Evolutionary conservation across 1,140 invertebrate species (phyloP).

Genomic region (Drosophila kurseongensis): DNA sequence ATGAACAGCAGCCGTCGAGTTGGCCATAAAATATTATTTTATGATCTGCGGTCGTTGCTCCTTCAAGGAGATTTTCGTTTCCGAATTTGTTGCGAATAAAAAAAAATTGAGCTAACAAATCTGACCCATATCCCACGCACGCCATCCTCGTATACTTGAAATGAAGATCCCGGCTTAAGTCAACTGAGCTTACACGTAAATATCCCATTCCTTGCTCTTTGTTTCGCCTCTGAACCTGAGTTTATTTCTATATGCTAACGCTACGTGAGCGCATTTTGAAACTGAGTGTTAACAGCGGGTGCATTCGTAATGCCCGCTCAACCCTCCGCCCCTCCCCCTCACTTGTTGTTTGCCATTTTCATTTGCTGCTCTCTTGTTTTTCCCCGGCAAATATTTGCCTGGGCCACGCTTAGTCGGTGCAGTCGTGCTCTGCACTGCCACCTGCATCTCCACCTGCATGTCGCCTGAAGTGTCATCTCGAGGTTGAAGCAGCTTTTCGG

Average conservation of each 20-base stretch:
- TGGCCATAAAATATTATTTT: slow-evolving; percentile 68
- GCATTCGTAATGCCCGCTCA: slow-evolving; percentile 13
- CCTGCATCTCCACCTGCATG: neutral
- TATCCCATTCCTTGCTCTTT: slow-evolving; percentile 18
- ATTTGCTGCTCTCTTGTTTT: slow-evolving; percentile 47
- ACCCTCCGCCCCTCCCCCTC: neutral
- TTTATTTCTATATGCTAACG: slow-evolving; percentile 38
- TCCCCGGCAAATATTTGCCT: slow-evolving; percentile 47
- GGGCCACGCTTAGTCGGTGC: slow-evolving; percentile 20
- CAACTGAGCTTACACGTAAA: slow-evolving; percentile 46
- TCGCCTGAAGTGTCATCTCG: slow-evolving; percentile 4
- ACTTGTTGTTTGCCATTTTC: slow-evolving; percentile 57
- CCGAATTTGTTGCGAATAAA: slow-evolving; percentile 45
- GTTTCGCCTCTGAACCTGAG: slow-evolving; percentile 5
- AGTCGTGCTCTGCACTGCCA: slow-evolving; percentile 13
- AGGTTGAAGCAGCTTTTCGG: slow-evolving; percentile 18
- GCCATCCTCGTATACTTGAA: slow-evolving; percentile 5
- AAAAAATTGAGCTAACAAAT: slow-evolving; percentile 38
- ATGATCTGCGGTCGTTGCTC: slow-evolving; percentile 57
- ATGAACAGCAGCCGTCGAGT: slow-evolving; percentile 45
- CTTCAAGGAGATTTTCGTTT: slow-evolving; percentile 33
- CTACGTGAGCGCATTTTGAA: slow-evolving; percentile 49
- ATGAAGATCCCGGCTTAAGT: slow-evolving; percentile 50
- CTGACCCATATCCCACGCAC: slow-evolving; percentile 19
- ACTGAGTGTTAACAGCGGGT: slow-evolving; percentile 42